phyloP scores from a whole-genome alignment of 2,888 invertebrate genomes.

The Teinopalpus imperialis region DNA sequence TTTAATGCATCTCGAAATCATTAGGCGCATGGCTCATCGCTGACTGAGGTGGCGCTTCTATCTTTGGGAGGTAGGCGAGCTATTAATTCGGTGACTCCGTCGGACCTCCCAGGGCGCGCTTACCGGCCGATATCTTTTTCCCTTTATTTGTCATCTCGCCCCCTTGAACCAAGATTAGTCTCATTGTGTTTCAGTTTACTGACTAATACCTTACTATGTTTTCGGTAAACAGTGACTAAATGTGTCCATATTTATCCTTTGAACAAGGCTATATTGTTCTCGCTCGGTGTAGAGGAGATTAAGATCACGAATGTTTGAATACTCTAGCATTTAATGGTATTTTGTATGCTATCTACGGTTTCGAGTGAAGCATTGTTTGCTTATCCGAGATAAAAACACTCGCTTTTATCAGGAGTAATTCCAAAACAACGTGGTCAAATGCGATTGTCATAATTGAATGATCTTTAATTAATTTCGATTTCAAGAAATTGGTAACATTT shows the following conservation, averaged over 20 bases:
- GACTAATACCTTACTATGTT: slow-evolving; percentile 34
- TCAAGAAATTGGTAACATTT: too few species aligned
- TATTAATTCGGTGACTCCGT: slow-evolving; percentile 56
- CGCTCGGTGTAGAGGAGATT: slow-evolving; percentile 9
- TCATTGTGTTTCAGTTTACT: slow-evolving; percentile 41
- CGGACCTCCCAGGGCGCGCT: slow-evolving; percentile 68
- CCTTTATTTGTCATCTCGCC: slow-evolving; percentile 54
- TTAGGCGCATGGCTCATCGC: slow-evolving; percentile 47
- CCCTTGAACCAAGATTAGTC: slow-evolving; percentile 52
- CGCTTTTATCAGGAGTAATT: slow-evolving; percentile 4
- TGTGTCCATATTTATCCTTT: slow-evolving; percentile 20
- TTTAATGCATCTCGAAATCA: slow-evolving; percentile 36
- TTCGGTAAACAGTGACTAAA: slow-evolving; percentile 25
- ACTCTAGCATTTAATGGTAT: slow-evolving; percentile 10
- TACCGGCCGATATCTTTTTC: slow-evolving; percentile 47
- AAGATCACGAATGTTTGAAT: slow-evolving; percentile 20
- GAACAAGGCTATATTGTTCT: slow-evolving; percentile 22
- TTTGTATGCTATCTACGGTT: slow-evolving; percentile 21
- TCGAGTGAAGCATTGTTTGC: slow-evolving; percentile 19
- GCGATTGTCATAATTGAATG: slow-evolving; percentile 3
- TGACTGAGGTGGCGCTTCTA: slow-evolving; percentile 44
- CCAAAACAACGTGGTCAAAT: slow-evolving; percentile 9
- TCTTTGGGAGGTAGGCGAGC: slow-evolving; percentile 49
- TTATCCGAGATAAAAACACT: slow-evolving; percentile 11
- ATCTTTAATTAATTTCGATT: too few species aligned